phyloP scores from a whole-genome alignment of 2,888 invertebrate genomes.

The Julus scandinavius region DNA sequence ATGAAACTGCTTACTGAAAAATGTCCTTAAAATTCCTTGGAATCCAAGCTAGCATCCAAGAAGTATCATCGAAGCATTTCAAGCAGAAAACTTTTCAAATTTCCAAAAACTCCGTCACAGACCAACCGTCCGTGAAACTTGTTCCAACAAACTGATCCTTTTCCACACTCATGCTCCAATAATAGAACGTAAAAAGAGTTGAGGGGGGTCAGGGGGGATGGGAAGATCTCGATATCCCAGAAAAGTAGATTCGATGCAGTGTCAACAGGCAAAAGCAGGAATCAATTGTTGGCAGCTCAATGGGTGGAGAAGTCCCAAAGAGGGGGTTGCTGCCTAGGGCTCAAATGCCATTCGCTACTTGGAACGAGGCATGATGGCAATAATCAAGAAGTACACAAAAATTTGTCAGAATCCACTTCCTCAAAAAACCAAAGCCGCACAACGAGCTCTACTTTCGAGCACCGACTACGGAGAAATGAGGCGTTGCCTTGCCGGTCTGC shows the following conservation, averaged over 20 bases:
- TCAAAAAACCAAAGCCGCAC: neutral
- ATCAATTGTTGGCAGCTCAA: neutral
- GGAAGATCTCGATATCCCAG: neutral
- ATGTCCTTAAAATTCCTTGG: too few species aligned
- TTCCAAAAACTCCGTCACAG: neutral
- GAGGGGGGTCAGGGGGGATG: neutral
- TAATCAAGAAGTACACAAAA: neutral
- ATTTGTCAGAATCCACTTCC: slow-evolving; percentile 14
- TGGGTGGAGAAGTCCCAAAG: slow-evolving; percentile 9
- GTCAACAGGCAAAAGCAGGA: neutral
- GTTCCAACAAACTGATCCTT: neutral
- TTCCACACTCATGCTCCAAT: neutral
- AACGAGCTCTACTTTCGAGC: neutral
- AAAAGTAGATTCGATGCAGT: neutral
- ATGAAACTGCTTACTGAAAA: too few species aligned
- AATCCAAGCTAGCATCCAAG: neutral
- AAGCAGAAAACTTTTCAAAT: neutral
- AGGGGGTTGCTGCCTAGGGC: neutral
- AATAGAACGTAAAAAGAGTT: too few species aligned
- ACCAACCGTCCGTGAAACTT: too few species aligned
- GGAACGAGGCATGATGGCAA: neutral
- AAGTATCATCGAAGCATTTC: neutral
- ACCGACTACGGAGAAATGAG: slow-evolving; percentile 1
- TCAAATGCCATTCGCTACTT: neutral
- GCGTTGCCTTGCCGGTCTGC: neutral